Evolutionary conservation across 2,797 vertebrate species (phyloP).

Genomic region (Knipowitschia caucasica): DNA sequence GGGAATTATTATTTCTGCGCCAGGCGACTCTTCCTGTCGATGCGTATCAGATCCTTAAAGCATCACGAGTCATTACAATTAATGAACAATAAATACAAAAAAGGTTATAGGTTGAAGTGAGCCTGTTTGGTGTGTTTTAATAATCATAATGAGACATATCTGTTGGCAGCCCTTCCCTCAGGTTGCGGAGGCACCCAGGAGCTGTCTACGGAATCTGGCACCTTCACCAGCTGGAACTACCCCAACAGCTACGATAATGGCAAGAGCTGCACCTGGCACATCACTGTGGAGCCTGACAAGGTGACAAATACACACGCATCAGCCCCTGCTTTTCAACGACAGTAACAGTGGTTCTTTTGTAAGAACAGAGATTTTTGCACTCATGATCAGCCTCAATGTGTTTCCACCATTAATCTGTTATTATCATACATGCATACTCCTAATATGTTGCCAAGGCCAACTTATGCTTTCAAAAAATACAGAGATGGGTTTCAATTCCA

Average conservation of each 20-base stretch:
- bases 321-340: not conserved
- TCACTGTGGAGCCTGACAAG: constrained; percentile 74
- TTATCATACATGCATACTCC: no score
- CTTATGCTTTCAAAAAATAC: no score
- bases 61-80: constrained; percentile 7
- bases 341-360: not conserved
- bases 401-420: no score
- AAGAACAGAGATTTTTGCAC: no score
- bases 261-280: constrained; percentile 73
- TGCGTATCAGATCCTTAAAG: constrained; percentile 14
- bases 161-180: constrained; percentile 28
- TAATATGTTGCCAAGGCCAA: no score
- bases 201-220: constrained; percentile 65
- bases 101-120: not conserved
- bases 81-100: not conserved
- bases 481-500: no score
- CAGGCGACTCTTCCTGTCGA: constrained; percentile 1
- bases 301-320: constrained; percentile 42
- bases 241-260: constrained; percentile 71
- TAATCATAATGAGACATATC: not conserved
- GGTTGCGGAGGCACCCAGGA: constrained; percentile 62
- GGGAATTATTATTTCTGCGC: constrained; percentile 13
- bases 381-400: no score
- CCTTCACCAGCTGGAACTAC: constrained; percentile 74
- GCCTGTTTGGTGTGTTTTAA: not conserved